These are phyloP conservation scores for Drosophila fulvimacula DNA, from an alignment of 2,888 invertebrate genomes.

Conservation along the genomic window DNA sequence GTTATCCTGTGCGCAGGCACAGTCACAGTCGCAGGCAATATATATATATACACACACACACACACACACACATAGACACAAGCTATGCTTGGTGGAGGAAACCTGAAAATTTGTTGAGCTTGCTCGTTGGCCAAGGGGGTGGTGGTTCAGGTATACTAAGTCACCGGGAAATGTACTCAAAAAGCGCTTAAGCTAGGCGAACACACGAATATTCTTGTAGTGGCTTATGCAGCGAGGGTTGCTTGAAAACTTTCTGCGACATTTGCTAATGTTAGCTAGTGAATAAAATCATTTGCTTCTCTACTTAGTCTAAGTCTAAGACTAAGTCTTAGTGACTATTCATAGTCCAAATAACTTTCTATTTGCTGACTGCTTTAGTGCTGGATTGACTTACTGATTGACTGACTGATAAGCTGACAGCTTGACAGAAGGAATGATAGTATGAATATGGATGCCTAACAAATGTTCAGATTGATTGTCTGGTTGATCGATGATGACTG, in stretches of 20 bases:
- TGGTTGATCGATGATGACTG: background rate
- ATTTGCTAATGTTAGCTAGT: background rate
- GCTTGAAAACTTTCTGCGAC: constrained; percentile 4
- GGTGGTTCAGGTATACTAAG: constrained; percentile 12
- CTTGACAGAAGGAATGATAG: background rate
- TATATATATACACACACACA: constrained; percentile 8
- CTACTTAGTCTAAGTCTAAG: background rate
- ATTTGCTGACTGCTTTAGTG: background rate
- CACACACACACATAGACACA: background rate
- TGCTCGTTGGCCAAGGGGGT: background rate
- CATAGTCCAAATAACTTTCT: background rate
- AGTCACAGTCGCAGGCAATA: constrained; percentile 31
- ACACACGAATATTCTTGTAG: constrained; percentile 28
- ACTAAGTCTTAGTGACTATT: background rate
- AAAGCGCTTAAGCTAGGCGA: constrained; percentile 44
- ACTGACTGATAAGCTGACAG: background rate
- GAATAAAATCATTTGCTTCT: background rate
- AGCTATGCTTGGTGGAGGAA: constrained; percentile 9
- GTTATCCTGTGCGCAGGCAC: constrained; percentile 72
- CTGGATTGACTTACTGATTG: background rate
- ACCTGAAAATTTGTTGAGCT: constrained; percentile 54
- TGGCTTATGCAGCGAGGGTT: constrained; percentile 16
- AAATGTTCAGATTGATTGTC: background rate
- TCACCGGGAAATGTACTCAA: constrained; percentile 29
- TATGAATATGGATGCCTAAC: background rate